phyloP scores from a whole-genome alignment of 2,113 vertebrate species.

The Alethe diademata region DNA sequence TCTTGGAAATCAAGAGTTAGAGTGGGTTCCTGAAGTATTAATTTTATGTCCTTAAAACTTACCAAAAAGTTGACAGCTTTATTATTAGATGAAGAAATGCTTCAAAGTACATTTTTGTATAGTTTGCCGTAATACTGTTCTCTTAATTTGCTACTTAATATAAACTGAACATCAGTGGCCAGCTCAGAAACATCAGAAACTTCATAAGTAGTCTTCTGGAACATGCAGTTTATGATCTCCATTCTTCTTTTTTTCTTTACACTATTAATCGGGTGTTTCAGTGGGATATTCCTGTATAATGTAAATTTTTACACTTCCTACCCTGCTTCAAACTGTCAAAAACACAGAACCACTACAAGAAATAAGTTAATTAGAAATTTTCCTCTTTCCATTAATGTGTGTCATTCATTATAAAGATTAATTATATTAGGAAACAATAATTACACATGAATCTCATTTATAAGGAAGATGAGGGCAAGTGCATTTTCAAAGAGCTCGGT shows the following conservation, averaged over 20 bases:
- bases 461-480: not conserved
- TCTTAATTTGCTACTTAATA: slow-evolving; percentile 69
- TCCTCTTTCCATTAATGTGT: slow-evolving; percentile 26
- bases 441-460: not conserved
- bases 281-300: slow-evolving; percentile 65
- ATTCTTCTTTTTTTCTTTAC: slow-evolving; percentile 61
- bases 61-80: not conserved
- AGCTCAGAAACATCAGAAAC: slow-evolving; percentile 56
- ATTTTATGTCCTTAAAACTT: not conserved
- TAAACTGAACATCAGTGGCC: slow-evolving; percentile 59
- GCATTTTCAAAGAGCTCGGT: not conserved
- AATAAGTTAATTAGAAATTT: slow-evolving; percentile 41
- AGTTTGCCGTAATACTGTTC: slow-evolving; percentile 56
- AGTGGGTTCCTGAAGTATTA: not conserved
- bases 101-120: slow-evolving; percentile 45
- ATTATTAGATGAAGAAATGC: not conserved
- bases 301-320: slow-evolving; percentile 42
- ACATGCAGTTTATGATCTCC: slow-evolving; percentile 56
- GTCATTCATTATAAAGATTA: slow-evolving; percentile 65
- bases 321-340: slow-evolving; percentile 26
- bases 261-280: slow-evolving; percentile 64
- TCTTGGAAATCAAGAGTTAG: not conserved
- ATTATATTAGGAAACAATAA: slow-evolving; percentile 18
- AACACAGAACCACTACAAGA: not conserved
- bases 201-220: slow-evolving; percentile 59